Percentiles rank a stretch among this genome's conserved stretches.
Evolutionary conservation across 2,888 invertebrate genomes (phyloP).

Genomic region (Harmothoe impar): DNA sequence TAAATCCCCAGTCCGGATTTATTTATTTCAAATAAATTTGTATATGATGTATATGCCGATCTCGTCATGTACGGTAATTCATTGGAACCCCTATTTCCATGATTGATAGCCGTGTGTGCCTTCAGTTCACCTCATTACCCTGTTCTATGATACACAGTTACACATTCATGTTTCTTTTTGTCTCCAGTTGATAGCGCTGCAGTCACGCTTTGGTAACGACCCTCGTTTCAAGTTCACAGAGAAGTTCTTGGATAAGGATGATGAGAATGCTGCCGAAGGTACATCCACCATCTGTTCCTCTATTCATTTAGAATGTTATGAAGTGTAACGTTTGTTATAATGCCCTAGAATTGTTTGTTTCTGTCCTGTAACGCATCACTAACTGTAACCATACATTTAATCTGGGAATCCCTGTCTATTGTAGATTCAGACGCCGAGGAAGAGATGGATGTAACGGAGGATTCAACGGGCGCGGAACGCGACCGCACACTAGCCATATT

Average conservation of each 20-base stretch:
- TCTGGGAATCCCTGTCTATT: neutral
- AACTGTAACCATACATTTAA: neutral
- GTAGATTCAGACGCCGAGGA: slow-evolving; percentile 45
- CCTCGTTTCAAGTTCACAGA: slow-evolving; percentile 90
- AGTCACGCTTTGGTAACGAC: slow-evolving; percentile 90
- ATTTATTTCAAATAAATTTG: too few species aligned
- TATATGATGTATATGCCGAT: too few species aligned
- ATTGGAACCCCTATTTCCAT: too few species aligned
- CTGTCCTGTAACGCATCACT: too few species aligned
- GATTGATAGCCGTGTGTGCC: too few species aligned
- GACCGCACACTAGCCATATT: slow-evolving; percentile 57
- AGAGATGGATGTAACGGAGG: slow-evolving; percentile 37
- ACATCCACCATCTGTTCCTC: neutral
- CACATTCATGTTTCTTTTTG: too few species aligned
- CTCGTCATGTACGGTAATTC: too few species aligned
- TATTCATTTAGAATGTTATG: neutral
- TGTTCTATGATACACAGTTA: too few species aligned
- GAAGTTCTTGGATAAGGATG: slow-evolving; percentile 86
- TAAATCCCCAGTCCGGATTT: neutral
- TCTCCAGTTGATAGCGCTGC: slow-evolving; percentile 88
- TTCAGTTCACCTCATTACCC: too few species aligned
- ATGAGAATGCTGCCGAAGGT: slow-evolving; percentile 20
- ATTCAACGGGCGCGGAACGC: neutral
- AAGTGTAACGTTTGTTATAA: too few species aligned
- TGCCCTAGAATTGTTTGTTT: too few species aligned